phyloP scores from a whole-genome alignment of 2,113 vertebrate species.

The Embiotoca jacksoni region DNA sequence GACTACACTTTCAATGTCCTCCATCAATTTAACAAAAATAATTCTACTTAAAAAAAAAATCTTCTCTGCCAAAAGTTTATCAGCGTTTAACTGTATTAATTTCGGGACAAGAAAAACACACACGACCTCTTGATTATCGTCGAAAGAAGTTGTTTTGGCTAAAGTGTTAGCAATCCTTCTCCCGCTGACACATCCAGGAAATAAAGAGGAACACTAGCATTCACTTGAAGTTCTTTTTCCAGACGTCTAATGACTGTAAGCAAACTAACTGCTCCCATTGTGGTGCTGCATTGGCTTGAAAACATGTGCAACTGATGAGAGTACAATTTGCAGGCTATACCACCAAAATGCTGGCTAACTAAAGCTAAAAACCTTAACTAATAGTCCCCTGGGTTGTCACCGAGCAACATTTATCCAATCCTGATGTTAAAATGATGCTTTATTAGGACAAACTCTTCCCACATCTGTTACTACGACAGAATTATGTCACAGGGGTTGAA shows the following conservation, averaged over 20 bases:
- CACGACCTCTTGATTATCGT: neutral
- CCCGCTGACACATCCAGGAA: neutral
- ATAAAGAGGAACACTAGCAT: neutral
- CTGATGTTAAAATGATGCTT: neutral
- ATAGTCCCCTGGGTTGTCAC: no score
- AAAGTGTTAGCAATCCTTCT: neutral
- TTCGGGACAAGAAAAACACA: neutral
- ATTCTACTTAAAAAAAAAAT: neutral
- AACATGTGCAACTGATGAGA: no score
- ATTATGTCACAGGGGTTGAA: slow-evolving; percentile 9
- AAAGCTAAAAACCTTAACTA: no score
- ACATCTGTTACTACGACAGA: neutral
- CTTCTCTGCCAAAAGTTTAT: neutral
- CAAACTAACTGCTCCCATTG: no score
- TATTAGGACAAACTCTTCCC: neutral
- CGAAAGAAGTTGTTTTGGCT: neutral
- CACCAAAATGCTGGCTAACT: no score
- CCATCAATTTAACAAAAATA: neutral
- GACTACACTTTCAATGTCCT: neutral
- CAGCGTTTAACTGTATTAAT: neutral
- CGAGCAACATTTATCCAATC: no score
- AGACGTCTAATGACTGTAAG: no score
- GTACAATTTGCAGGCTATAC: no score
- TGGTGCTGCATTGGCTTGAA: no score
- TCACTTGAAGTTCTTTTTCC: no score